phyloP scores from a whole-genome alignment of 1,140 invertebrate species.

The Eueides isabella region DNA sequence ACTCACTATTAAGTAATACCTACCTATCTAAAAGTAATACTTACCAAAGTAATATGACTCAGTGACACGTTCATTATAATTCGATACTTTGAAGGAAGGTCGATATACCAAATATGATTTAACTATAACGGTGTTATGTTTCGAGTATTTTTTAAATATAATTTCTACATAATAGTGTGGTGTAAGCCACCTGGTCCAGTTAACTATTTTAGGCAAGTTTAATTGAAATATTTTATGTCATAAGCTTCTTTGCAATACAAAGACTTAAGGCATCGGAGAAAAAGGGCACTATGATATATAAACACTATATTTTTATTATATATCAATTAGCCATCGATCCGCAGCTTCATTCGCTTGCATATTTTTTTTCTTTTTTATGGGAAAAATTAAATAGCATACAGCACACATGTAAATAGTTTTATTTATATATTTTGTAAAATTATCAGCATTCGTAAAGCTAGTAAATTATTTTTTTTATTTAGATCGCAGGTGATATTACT shows the following conservation, averaged over 20 bases:
- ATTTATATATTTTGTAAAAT: too few relatives aligned
- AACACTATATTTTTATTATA: too few relatives aligned
- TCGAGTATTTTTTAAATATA: not conserved
- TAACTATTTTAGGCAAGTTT: not conserved
- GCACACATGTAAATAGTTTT: too few relatives aligned
- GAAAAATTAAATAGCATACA: too few relatives aligned
- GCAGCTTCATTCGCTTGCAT: too few relatives aligned
- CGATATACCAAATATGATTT: slow-evolving; percentile 9
- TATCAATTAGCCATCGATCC: too few relatives aligned
- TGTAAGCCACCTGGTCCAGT: not conserved
- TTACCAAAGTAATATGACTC: not conserved
- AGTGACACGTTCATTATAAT: slow-evolving; percentile 1
- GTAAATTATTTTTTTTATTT: too few relatives aligned
- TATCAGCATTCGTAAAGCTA: too few relatives aligned
- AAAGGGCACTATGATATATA: not conserved
- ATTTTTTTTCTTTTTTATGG: too few relatives aligned
- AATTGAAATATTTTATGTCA: not conserved
- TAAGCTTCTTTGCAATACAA: too few relatives aligned
- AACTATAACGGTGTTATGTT: slow-evolving; percentile 12
- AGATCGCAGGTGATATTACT: too few relatives aligned
- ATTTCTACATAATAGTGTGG: not conserved
- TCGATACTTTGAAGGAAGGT: slow-evolving; percentile 16
- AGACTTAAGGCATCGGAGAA: not conserved
- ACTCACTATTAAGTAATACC: slow-evolving; percentile 8
- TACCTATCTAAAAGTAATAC: not conserved